A percentile compares a stretch with the other conserved stretches of the same genome.
phyloP scores from a whole-genome alignment of 2,888 invertebrate genomes.

The Patella pellucida region DNA sequence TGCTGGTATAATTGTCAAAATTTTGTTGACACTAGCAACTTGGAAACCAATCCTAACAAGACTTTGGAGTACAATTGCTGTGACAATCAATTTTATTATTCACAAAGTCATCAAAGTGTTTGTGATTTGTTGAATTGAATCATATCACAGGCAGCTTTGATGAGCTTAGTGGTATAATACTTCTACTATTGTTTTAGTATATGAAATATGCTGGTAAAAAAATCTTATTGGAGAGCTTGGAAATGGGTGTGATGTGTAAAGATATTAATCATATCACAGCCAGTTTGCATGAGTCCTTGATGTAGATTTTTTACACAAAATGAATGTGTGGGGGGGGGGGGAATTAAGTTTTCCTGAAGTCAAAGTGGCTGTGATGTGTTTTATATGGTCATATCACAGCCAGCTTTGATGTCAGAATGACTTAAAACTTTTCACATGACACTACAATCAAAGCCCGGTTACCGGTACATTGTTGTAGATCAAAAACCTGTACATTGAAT shows the following conservation, averaged over 20 bases:
- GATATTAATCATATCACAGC: neutral
- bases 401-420: conserved; percentile 82
- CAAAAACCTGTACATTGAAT: conserved; percentile 20
- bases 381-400: conserved; percentile 90
- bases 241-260: no score
- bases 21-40: no score
- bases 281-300: neutral
- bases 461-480: no score
- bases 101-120: conserved; percentile 46
- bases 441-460: no score
- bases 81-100: no score
- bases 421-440: no score
- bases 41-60: no score
- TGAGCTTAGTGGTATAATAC: conserved; percentile 43
- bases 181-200: no score
- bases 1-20: no score
- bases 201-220: neutral
- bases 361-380: conserved; percentile 91
- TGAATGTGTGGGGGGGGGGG: no score
- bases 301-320: neutral
- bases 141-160: conserved; percentile 69
- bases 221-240: no score
- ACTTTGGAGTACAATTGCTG: no score
- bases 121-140: conserved; percentile 47
- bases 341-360: conserved; percentile 22